Percentiles rank a stretch among this genome's conserved stretches.
phyloP scores from a whole-genome alignment of 2,888 invertebrate species.

The Meganola albula region DNA sequence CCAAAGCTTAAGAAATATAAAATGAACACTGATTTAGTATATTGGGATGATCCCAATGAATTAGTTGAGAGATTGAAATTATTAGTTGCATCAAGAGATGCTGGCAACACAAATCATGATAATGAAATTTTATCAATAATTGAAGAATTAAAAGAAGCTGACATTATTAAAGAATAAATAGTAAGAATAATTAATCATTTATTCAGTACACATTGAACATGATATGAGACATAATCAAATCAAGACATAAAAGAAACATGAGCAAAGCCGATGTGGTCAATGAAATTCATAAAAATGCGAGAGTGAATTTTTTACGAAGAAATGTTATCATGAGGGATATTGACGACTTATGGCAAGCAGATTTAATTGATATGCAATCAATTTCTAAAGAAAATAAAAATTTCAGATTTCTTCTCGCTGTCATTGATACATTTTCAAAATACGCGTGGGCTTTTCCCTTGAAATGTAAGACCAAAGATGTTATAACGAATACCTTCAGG shows the following conservation, averaged over 20 bases:
- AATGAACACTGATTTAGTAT: slow-evolving; percentile 12
- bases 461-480: slow-evolving; percentile 9
- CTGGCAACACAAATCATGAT: slow-evolving; percentile 11
- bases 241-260: neutral
- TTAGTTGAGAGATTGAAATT: slow-evolving; percentile 22
- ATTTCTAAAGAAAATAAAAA: slow-evolving; percentile 10
- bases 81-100: slow-evolving; percentile 18
- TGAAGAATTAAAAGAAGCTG: slow-evolving; percentile 9
- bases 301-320: slow-evolving; percentile 8
- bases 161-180: slow-evolving; percentile 7
- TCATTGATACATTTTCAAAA: slow-evolving; percentile 16
- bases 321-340: no score
- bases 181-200: neutral
- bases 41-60: slow-evolving; percentile 26
- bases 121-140: slow-evolving; percentile 8
- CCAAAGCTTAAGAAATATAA: slow-evolving; percentile 11
- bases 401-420: slow-evolving; percentile 10
- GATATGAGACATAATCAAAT: neutral
- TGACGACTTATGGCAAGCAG: slow-evolving; percentile 57
- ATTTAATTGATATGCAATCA: slow-evolving; percentile 36
- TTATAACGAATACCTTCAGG: slow-evolving; percentile 4
- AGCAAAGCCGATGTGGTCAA: slow-evolving; percentile 7
- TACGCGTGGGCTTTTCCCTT: slow-evolving; percentile 10
- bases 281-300: slow-evolving; percentile 8
- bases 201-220: slow-evolving; percentile 1